Percentiles rank a stretch among this genome's conserved stretches.
These are phyloP conservation scores for Sander lucioperca DNA, from an alignment of 2,113 vertebrate species.

Conservation along the genomic window DNA sequence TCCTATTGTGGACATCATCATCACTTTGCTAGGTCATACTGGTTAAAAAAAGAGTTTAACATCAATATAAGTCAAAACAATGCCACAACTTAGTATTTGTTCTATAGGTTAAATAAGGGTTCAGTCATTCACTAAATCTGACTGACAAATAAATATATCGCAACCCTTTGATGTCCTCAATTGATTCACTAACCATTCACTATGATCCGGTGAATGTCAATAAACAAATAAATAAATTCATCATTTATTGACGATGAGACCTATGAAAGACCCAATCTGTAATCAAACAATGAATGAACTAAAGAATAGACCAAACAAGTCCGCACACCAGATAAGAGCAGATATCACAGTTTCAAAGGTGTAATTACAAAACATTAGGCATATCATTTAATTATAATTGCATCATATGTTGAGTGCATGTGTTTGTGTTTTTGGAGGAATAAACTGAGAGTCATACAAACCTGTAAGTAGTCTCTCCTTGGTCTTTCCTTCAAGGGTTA, in stretches of 20 bases:
- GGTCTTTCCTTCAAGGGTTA: constrained; percentile 83
- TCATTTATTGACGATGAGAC: not conserved
- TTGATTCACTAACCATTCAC: not conserved
- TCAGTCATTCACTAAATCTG: not conserved
- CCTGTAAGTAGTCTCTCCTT: constrained; percentile 82
- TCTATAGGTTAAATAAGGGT: not conserved
- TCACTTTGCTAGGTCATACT: too few species aligned
- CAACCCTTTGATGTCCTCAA: not conserved
- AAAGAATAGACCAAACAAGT: not conserved
- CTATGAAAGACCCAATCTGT: not conserved
- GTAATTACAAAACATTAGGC: not conserved
- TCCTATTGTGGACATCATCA: not conserved
- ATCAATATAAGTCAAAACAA: not conserved
- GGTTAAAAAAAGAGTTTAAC: not conserved
- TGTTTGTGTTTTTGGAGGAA: constrained; percentile 33
- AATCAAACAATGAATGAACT: not conserved
- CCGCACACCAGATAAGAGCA: not conserved
- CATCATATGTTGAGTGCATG: not conserved
- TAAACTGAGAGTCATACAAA: constrained; percentile 69
- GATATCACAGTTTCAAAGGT: not conserved
- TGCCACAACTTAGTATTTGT: too few species aligned
- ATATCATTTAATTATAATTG: not conserved
- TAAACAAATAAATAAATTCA: not conserved
- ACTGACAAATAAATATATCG: not conserved
- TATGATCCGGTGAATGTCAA: not conserved